Base-by-base conservation (phyloP, 2,113 vertebrate species). In the Saimiri boliviensis region DNA sequence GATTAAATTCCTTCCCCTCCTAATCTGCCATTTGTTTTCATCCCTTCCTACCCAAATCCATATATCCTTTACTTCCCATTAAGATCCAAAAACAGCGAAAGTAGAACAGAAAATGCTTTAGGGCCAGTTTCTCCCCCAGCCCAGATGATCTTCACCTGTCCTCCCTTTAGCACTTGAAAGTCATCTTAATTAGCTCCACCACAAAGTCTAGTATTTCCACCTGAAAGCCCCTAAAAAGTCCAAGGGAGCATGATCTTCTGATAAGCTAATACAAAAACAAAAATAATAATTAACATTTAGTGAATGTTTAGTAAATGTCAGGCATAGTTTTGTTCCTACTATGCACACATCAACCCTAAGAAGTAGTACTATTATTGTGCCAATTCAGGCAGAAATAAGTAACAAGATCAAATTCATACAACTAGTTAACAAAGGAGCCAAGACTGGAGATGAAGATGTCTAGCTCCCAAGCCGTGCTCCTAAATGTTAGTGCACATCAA, bases 211-310 rank as follows among this genome's bases (percentile, higher is more conserved):
- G 37, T 19, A 83, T 63, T 87, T 73, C 35, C 30, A 81, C 58
- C 42, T 68, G 37, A 13, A 13, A 45, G 17, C 1, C 19, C 71
- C 30, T 47, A 9, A 86, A 90, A n/a, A 83, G 20, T 45, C 30
- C 54, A 85, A 80, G 63, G 27, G 9, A 49, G 20, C 5, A 74
- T 20, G 25, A 80, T 5, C 77, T 47, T 6, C 30, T 40, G 35
- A 73, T 77, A 81, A 93, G 66, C 32, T 30, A 84, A 85, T 74
- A 88, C 20, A 12, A 94, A 79, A 96, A 74, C 84, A 66, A 93
- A 96, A 86, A 70, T 58, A 66, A 58, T 45, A 83, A 3, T 79
- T 73, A 37, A 84, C 9, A 68, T 58, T 30, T 66, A 80, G 0
- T 86, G 37, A 77, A 54, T 42, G 2, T 23, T 95, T 70, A 85